Evolutionary conservation across 2,888 invertebrate genomes (phyloP).

Genomic region (Cancer borealis): DNA sequence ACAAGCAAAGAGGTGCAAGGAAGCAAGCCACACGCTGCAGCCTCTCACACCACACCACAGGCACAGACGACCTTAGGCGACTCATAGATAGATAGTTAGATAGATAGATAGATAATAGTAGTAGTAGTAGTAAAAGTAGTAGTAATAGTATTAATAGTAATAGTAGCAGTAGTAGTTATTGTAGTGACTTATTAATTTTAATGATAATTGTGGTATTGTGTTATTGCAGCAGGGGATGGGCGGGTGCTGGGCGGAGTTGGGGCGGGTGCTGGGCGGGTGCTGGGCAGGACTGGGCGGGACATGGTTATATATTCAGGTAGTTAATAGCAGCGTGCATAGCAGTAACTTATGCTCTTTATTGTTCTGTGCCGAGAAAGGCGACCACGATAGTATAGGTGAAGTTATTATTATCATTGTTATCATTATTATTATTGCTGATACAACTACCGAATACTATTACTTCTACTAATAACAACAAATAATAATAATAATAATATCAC

Average conservation of each 20-base stretch:
- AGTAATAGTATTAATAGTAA: too few species aligned
- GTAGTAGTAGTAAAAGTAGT: too few species aligned
- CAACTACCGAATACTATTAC: background rate
- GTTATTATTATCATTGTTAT: background rate
- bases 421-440: background rate
- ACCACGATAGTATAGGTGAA: background rate
- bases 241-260: background rate
- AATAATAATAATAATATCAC: too few species aligned
- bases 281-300: background rate
- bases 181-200: too few species aligned
- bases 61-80: too few species aligned
- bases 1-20: too few species aligned
- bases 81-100: too few species aligned
- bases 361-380: background rate
- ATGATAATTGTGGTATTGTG: background rate
- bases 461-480: too few species aligned
- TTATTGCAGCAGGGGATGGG: background rate
- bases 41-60: too few species aligned
- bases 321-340: background rate
- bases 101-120: too few species aligned
- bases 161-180: too few species aligned
- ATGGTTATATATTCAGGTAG: background rate
- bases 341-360: background rate
- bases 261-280: background rate
- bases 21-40: too few species aligned